phyloP scores from a whole-genome alignment of 2,113 vertebrate genomes.

The Ifrita kowaldi region DNA sequence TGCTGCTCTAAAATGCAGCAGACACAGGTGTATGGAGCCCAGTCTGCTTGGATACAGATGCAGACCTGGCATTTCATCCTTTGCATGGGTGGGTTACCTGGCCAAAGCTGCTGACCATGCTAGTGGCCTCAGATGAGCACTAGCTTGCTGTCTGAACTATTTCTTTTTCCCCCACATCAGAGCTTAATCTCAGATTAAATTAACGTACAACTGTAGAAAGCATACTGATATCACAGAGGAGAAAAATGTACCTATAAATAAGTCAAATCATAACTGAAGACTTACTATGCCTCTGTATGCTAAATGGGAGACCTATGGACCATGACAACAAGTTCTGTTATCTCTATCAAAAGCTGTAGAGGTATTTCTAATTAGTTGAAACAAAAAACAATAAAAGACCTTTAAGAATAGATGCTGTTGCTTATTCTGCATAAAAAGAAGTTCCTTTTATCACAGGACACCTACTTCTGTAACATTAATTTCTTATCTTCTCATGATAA shows the following conservation, averaged over 20 bases:
- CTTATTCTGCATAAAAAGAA: not conserved
- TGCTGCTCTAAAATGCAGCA: not conserved
- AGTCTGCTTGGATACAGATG: too few species aligned
- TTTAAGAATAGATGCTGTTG: not conserved
- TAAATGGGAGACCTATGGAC: not conserved
- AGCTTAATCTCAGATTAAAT: not conserved
- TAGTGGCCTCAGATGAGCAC: not conserved
- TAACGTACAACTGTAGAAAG: not conserved
- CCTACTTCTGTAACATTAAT: not conserved
- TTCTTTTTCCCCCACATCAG: not conserved
- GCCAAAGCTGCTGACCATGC: not conserved
- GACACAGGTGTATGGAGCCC: not conserved
- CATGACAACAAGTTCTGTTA: not conserved
- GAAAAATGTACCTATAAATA: not conserved
- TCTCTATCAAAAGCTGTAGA: not conserved
- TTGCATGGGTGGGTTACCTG: too few species aligned
- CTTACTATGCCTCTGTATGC: not conserved
- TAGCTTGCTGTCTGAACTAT: fast-evolving
- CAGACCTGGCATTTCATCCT: not conserved
- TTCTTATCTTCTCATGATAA: not conserved
- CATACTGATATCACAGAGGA: not conserved
- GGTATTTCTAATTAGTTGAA: not conserved
- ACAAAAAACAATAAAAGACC: not conserved
- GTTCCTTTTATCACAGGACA: not conserved
- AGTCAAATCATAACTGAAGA: not conserved